phyloP scores from a whole-genome alignment of 1,140 invertebrate species.

The Melitaea cinxia region DNA sequence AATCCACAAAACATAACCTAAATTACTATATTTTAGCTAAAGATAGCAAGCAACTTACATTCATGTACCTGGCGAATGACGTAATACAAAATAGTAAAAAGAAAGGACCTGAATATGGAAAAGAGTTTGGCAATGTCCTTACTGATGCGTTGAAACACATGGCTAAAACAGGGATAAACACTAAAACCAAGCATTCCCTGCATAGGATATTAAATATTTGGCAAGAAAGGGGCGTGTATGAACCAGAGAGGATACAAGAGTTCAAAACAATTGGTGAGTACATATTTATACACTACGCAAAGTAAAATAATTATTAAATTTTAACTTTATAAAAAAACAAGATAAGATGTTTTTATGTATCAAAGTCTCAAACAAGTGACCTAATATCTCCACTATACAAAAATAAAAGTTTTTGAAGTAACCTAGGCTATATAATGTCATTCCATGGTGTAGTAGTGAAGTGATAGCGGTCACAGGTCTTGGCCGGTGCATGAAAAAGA shows the following conservation, averaged over 20 bases:
- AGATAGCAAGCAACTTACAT: constrained; percentile 93
- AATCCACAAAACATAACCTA: constrained; percentile 4
- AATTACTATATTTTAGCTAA: constrained; percentile 86
- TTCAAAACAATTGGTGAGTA: constrained; percentile 84
- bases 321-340: too few species aligned
- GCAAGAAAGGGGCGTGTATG: constrained; percentile 96
- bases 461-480: too few species aligned
- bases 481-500: too few species aligned
- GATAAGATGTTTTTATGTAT: too few species aligned
- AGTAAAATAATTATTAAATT: background rate
- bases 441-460: too few species aligned
- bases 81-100: constrained; percentile 99
- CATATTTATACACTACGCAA: background rate
- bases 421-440: too few species aligned
- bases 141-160: constrained; percentile 92
- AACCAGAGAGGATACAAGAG: constrained; percentile 88
- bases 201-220: constrained; percentile 93
- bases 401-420: too few species aligned
- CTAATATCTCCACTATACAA: too few species aligned
- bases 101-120: constrained; percentile 97
- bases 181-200: constrained; percentile 90
- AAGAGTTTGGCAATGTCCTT: constrained; percentile 90
- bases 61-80: constrained; percentile 99
- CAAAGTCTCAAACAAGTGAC: too few species aligned
- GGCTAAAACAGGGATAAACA: constrained; percentile 85